Evolutionary conservation across 2,113 vertebrate genomes (phyloP).

Genomic region (Acrocephalus kingi): DNA sequence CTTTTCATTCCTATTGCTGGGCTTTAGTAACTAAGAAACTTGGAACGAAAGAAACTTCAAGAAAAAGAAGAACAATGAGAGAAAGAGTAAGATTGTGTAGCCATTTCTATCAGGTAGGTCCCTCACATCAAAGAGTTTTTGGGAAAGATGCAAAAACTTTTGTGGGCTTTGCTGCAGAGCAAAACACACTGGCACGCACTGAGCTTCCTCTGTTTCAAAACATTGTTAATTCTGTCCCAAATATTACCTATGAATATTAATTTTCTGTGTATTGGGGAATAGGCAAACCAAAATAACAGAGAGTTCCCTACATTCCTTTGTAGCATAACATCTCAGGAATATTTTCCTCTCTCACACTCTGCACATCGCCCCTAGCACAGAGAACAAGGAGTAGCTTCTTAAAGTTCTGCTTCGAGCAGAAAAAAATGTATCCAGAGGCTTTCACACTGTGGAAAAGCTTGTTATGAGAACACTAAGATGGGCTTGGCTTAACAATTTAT

Average conservation of each 20-base stretch:
- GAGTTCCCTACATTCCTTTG: background rate
- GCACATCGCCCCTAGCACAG: fast-evolving
- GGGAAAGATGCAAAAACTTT: background rate
- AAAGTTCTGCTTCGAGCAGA: background rate
- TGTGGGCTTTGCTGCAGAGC: background rate
- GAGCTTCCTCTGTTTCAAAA: background rate
- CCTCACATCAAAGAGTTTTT: background rate
- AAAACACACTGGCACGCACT: background rate
- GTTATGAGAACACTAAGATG: background rate
- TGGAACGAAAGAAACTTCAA: background rate
- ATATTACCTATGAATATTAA: background rate
- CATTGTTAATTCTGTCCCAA: background rate
- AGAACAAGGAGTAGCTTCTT: background rate
- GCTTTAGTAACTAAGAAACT: background rate
- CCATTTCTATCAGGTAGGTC: background rate
- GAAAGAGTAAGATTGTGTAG: background rate
- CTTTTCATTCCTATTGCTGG: background rate
- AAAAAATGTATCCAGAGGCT: background rate
- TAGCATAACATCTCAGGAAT: background rate
- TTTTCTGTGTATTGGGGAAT: background rate
- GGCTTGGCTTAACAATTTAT: background rate
- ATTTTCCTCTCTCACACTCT: background rate
- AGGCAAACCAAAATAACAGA: background rate
- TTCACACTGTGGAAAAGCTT: background rate
- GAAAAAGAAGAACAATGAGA: background rate